A percentile compares a stretch with the other conserved stretches of the same genome.
Evolutionary conservation across 2,888 invertebrate genomes (phyloP).

Genomic region (Actias luna): DNA sequence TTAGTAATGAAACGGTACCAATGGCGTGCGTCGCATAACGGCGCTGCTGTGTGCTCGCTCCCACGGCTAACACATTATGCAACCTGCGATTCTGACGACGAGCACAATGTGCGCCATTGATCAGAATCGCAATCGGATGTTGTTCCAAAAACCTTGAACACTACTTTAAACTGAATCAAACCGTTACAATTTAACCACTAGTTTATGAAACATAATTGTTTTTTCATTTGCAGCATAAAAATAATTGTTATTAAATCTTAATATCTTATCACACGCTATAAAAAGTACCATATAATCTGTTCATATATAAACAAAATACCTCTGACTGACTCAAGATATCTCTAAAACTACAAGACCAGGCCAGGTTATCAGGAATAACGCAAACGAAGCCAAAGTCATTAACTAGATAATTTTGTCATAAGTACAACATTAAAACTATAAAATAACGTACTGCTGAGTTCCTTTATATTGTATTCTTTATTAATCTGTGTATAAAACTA

Average conservation of each 20-base stretch:
- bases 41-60: slow-evolving; percentile 59
- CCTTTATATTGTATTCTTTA: background rate
- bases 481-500: too few relatives aligned
- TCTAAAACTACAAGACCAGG: too few relatives aligned
- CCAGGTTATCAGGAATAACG: too few relatives aligned
- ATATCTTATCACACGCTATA: too few relatives aligned
- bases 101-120: slow-evolving; percentile 57
- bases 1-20: slow-evolving; percentile 78
- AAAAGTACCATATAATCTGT: too few relatives aligned
- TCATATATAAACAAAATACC: too few relatives aligned
- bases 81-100: slow-evolving; percentile 57
- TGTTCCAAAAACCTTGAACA: slow-evolving; percentile 10
- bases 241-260: too few relatives aligned
- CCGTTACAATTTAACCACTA: background rate
- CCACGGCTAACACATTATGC: slow-evolving; percentile 77
- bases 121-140: slow-evolving; percentile 23
- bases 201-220: background rate
- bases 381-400: too few relatives aligned
- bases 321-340: too few relatives aligned
- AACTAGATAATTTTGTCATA: background rate
- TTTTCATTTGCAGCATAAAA: background rate
- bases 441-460: background rate
- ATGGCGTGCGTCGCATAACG: slow-evolving; percentile 79
- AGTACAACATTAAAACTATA: background rate
- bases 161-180: background rate